Evolutionary conservation across 2,797 vertebrate genomes (phyloP).

Genomic region (Sebastes matsubarae): DNA sequence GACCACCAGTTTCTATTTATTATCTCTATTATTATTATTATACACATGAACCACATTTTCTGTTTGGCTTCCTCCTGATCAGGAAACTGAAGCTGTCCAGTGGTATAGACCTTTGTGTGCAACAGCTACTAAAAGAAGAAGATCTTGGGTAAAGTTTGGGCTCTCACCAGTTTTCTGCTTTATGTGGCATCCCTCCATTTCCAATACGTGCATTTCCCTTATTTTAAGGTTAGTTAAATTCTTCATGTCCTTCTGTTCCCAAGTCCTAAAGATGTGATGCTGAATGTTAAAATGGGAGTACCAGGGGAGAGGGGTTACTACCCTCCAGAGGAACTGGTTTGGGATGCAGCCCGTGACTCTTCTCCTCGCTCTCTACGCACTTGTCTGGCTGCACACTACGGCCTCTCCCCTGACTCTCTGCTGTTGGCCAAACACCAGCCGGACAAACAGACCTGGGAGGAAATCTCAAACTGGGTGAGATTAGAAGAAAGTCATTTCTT

Average conservation of each 20-base stretch:
- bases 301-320: conserved; percentile 87
- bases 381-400: conserved; percentile 83
- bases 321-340: conserved; percentile 85
- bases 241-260: background rate
- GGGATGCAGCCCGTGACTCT: conserved; percentile 87
- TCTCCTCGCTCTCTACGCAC: conserved; percentile 81
- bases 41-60: background rate
- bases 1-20: background rate
- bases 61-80: conserved; percentile 23
- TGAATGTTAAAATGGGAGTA: conserved; percentile 86
- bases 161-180: background rate
- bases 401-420: conserved; percentile 87
- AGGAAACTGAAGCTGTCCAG: conserved; percentile 90
- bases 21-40: background rate
- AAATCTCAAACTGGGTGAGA: conserved; percentile 89
- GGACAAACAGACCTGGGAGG: conserved; percentile 91
- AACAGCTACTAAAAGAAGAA: conserved; percentile 88
- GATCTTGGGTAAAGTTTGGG: conserved; percentile 84
- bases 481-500: background rate
- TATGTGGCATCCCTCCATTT: background rate
- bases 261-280: conserved; percentile 87
- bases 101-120: conserved; percentile 86
- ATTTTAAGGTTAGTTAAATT: background rate
- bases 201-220: background rate
- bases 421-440: conserved; percentile 93